Percentiles rank a stretch among this genome's conserved stretches.
These are phyloP conservation scores for Montipora efflorescens DNA, from an alignment of 64 coral and sea anemone genomes.

Conservation along the genomic window DNA sequence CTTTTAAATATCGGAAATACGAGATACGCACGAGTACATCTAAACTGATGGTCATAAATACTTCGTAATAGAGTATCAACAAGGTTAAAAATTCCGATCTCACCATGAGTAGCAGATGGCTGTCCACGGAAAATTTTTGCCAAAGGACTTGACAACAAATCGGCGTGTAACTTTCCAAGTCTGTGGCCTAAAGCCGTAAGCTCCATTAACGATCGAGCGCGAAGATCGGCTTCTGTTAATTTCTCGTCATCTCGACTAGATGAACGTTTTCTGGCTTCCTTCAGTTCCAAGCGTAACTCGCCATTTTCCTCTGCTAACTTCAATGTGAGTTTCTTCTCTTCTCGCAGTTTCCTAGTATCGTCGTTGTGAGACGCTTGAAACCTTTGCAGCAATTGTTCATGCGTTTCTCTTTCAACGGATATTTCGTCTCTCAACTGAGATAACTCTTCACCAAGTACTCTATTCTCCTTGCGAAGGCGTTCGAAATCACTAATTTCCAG, in stretches of 20 bases:
- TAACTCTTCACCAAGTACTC: constrained; percentile 67
- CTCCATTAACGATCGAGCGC: neutral
- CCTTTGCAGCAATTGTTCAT: constrained; percentile 72
- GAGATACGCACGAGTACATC: neutral
- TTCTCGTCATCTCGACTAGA: neutral
- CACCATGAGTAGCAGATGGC: constrained; percentile 48
- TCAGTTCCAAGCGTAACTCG: constrained; percentile 65
- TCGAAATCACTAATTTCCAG: constrained; percentile 72
- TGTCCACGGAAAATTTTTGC: constrained; percentile 43
- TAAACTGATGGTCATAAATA: neutral
- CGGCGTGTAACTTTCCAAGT: constrained; percentile 61
- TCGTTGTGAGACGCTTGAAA: constrained; percentile 74
- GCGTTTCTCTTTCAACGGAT: constrained; percentile 71
- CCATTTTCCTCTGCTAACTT: constrained; percentile 71
- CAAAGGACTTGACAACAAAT: constrained; percentile 63
- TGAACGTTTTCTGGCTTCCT: constrained; percentile 22
- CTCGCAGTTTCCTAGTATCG: constrained; percentile 65
- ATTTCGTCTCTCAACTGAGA: constrained; percentile 72
- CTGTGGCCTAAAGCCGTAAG: constrained; percentile 37
- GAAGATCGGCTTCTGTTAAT: neutral
- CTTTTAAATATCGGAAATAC: neutral
- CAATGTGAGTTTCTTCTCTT: constrained; percentile 69
- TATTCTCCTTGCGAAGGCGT: constrained; percentile 67
- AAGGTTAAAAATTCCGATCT: constrained; percentile 33
- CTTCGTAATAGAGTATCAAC: no score